Evolutionary conservation across 2,888 invertebrate species (phyloP).

Genomic region (Caenorhabditis sinica): DNA sequence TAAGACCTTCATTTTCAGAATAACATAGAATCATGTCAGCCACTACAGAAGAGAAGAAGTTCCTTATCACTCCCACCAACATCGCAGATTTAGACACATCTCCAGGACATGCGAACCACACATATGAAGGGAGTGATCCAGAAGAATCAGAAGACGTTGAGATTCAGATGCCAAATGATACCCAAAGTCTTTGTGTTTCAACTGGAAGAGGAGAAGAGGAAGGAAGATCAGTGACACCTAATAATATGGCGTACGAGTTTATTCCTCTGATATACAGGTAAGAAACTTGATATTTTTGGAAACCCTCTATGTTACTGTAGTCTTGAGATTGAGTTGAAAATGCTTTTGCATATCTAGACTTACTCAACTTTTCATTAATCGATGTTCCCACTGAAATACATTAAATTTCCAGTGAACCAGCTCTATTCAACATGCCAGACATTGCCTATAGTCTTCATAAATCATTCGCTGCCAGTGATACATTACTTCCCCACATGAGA

Average conservation of each 20-base stretch:
- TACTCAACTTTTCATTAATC: background rate
- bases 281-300: background rate
- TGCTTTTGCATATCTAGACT: too few relatives aligned
- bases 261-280: constrained; percentile 66
- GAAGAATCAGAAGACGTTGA: constrained; percentile 53
- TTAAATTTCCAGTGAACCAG: constrained; percentile 67
- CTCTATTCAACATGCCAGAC: constrained; percentile 66
- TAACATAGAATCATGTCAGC: constrained; percentile 41
- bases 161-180: constrained; percentile 40
- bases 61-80: constrained; percentile 64
- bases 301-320: background rate
- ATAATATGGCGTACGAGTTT: constrained; percentile 63
- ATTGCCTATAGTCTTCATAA: constrained; percentile 49
- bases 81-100: constrained; percentile 58
- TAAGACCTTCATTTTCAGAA: constrained; percentile 1
- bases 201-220: constrained; percentile 45
- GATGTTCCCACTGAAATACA: too few relatives aligned
- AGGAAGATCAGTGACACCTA: constrained; percentile 53
- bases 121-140: constrained; percentile 52
- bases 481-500: constrained; percentile 66
- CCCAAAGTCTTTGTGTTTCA: constrained; percentile 43
- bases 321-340: too few relatives aligned
- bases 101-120: constrained; percentile 58
- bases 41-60: constrained; percentile 65
- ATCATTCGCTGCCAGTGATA: constrained; percentile 69